A percentile compares a stretch with the other conserved stretches of the same genome.
phyloP scores from a whole-genome alignment of 1,140 invertebrate genomes.

The Agrypnia vestita region DNA sequence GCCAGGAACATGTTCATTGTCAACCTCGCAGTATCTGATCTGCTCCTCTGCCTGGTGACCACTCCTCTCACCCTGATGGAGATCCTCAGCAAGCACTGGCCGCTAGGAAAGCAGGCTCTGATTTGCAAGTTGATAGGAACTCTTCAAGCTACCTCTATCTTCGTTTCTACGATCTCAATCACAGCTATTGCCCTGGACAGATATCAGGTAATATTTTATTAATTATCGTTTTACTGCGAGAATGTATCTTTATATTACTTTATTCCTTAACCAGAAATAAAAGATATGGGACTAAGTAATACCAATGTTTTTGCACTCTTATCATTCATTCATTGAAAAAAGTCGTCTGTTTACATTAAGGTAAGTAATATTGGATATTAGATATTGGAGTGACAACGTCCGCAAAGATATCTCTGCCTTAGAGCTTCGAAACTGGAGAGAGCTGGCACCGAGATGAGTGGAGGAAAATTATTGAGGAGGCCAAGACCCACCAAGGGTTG shows the following conservation, averaged over 20 bases:
- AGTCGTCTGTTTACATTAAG: too few species aligned
- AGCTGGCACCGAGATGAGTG: too few species aligned
- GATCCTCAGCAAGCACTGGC: conserved; percentile 84
- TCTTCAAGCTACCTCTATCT: conserved; percentile 89
- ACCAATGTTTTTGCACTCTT: background rate
- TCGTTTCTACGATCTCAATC: conserved; percentile 92
- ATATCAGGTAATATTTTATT: conserved; percentile 75
- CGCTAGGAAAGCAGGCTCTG: conserved; percentile 77
- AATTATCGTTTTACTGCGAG: background rate
- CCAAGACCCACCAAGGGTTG: too few species aligned
- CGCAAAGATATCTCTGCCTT: too few species aligned
- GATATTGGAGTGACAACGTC: too few species aligned
- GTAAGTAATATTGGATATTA: too few species aligned
- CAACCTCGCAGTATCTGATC: conserved; percentile 90
- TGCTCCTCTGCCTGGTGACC: conserved; percentile 87
- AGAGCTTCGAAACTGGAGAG: too few species aligned
- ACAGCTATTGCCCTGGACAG: conserved; percentile 91
- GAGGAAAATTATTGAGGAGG: too few species aligned
- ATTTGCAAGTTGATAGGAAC: conserved; percentile 87
- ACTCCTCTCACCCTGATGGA: conserved; percentile 90
- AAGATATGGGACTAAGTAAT: too few species aligned
- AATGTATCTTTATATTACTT: too few species aligned
- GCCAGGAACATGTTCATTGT: conserved; percentile 92
- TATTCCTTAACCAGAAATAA: too few species aligned
- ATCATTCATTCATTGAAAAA: background rate